Base-by-base conservation (phyloP, 2,797 vertebrate species). In the Periophthalmus magnuspinnatus region DNA sequence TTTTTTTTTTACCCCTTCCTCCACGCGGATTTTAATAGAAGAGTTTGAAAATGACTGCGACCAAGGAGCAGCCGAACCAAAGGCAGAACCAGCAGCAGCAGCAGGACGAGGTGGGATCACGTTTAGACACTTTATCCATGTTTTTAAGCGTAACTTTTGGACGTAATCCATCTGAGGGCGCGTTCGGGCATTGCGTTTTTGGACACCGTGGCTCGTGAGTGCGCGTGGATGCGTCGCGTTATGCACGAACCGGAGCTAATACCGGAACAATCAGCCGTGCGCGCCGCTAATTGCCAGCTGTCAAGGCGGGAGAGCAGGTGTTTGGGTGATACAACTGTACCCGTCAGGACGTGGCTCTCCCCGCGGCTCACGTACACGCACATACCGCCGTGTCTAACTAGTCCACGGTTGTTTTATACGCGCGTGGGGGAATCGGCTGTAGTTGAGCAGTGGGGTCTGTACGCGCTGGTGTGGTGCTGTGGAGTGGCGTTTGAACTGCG, bases 1-100 rank as follows among this genome's bases (percentile, higher is more conserved):
- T n/a, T n/a, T n/a, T n/a, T n/a, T n/a, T n/a, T n/a, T n/a, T n/a
- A n/a, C n/a, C n/a, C n/a, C n/a, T n/a, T n/a, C n/a, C n/a, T 14
- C 0, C 28, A 28, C 38, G 21, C 11, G 41, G 79, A 84, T 82
- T 78, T 74, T 54, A 82, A 14, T 5, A 45, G 11, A 84, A 82
- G 81, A 87, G 41, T 28, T 64, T 88, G 59, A 93, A 77, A 70
- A 95, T 95, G 94, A 96, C 96, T 83, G 96, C 95, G 69, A 95
- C 93, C 89, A 97, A 96, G 91, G 95, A 97, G 88, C 96, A 93
- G 89, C 92, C 85, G 82, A 92, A 71, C 24, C 91, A 90, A 86
- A 86, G 92, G 83, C 72, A 75, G 65, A 90, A 81, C 21, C 85
- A 77, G 11, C 73, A 69, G 72, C 73, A 69, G 72, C 86, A 83